Base-by-base conservation (phyloP, 2,113 vertebrate species). In the Rhynchopsitta pachyrhyncha region DNA sequence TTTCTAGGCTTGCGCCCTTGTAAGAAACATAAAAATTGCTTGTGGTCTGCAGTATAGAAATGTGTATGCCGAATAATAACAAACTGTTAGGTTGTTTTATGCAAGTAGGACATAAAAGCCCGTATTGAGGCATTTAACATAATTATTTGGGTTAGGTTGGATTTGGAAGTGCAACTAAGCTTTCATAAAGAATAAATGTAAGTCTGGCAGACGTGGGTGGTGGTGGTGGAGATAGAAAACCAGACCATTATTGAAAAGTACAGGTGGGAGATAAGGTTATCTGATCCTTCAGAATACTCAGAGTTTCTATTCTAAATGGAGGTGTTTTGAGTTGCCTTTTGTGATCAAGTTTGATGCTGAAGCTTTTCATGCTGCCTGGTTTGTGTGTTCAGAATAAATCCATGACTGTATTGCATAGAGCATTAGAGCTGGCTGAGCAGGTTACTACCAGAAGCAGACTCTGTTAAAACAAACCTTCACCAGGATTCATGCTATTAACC, bases 331-430 rank as follows among this genome's bases (percentile, higher is more conserved):
- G 20, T 31, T 86, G 23, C 16, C 4, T 64, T 91, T 35, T n/a
- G 62, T 46, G 35, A 19, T 52, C 20, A 17, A 42, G 17, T 37
- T 71, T n/a, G 39, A 9, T 13, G 52, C 17, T 28, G 24, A 59
- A 46, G 11, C 1, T 78, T 49, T 41, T 50, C 55, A 5, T 24
- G 66, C 60, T 87, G 50, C 37, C 7, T 39, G n/a, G 18, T 42
- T 35, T 29, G 5, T 60, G 77, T 20, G 35, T 18, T 64, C 35
- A 17, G 52, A 28, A 42, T 25, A 35, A 66, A 71, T 20, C 19
- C 23, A 31, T 44, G 55, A 5, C 29, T 33, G 10, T 39, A 16
- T 33, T 0, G 19, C 42, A 12, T 0, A 0, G 35, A 33, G 15
- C 1, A 4, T 3, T 41, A 29, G 70, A 60, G 57, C 19, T 75